Conservation (phyloP, 2,113 vertebrate genomes). For the Eonycteris spelaea region DNA sequence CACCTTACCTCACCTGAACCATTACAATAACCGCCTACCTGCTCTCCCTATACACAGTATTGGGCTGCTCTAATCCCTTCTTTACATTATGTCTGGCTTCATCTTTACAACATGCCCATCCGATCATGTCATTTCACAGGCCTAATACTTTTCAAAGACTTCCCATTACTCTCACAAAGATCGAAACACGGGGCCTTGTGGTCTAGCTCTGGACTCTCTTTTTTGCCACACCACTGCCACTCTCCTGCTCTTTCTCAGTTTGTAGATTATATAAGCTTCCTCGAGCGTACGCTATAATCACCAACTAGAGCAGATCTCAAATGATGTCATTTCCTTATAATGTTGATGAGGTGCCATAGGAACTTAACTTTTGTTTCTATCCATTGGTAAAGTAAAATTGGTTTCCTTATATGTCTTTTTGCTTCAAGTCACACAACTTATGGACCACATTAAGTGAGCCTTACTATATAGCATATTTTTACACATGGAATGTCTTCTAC, state of each 20-base stretch:
- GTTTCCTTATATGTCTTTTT: background rate
- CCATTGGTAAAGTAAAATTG: background rate
- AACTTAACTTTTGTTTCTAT: background rate
- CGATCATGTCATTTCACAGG: background rate
- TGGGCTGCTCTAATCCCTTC: background rate
- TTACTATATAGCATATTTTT: background rate
- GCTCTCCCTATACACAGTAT: background rate
- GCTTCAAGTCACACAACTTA: background rate
- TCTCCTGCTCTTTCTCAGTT: background rate
- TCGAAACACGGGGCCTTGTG: background rate
- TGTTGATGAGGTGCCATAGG: background rate
- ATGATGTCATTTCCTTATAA: background rate
- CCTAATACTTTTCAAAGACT: background rate
- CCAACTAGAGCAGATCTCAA: background rate
- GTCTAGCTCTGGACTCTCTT: background rate
- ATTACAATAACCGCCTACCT: background rate
- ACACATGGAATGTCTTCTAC: background rate
- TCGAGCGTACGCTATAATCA: background rate
- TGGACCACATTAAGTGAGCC: too few relatives aligned
- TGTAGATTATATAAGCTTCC: background rate
- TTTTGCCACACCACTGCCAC: background rate
- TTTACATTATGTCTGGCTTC: background rate
- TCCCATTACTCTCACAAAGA: background rate
- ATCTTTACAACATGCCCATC: background rate
- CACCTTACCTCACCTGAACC: rapidly evolving